Conservation (phyloP, 1,140 invertebrate species). For the Chionoecetes opilio region DNA sequence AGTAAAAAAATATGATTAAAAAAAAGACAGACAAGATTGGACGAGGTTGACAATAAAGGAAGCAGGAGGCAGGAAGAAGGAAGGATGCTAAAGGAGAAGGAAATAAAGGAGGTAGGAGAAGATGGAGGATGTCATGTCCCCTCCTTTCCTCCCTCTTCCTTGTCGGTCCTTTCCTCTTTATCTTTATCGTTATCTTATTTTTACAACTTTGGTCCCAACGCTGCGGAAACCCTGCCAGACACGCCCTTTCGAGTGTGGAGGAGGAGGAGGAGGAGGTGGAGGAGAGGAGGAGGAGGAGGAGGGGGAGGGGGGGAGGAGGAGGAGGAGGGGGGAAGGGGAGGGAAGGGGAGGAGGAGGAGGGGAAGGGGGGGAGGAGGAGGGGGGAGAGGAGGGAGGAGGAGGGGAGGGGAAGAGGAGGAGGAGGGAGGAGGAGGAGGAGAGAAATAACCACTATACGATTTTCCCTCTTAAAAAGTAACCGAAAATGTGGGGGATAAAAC, state of each 20-base stretch:
- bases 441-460: neutral
- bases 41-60: neutral
- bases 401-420: neutral
- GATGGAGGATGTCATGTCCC: neutral
- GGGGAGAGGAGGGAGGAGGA: neutral
- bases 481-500: too few species aligned
- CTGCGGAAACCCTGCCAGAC: neutral
- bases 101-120: neutral
- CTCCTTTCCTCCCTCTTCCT: neutral
- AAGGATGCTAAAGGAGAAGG: neutral
- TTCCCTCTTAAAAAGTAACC: neutral
- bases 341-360: neutral
- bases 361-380: neutral
- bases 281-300: neutral
- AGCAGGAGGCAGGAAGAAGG: neutral
- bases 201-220: neutral
- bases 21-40: neutral
- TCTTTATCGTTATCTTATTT: neutral
- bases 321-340: neutral
- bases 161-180: neutral
- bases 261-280: slow-evolving; percentile 28
- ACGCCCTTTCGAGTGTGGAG: neutral
- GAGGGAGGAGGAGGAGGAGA: neutral
- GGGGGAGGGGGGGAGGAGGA: neutral
- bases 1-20: neutral